Conservation (phyloP, 2,797 vertebrate species). For the Gymnothorax javanicus region DNA sequence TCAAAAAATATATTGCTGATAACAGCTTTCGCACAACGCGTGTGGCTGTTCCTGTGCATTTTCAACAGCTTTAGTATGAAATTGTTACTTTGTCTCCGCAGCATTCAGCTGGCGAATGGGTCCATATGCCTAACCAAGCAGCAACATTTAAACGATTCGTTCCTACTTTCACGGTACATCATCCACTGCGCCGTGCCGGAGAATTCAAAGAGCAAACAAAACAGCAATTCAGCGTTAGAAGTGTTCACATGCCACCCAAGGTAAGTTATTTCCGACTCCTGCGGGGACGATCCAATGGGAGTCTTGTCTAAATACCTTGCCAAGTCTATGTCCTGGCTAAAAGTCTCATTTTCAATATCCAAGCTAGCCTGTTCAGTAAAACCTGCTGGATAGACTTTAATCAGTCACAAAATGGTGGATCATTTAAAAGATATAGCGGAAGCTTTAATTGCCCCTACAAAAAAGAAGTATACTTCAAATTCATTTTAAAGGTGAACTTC, state of each 20-base stretch:
- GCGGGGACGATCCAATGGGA: constrained; percentile 3
- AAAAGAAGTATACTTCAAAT: not conserved
- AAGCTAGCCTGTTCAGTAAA: not conserved
- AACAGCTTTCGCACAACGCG: constrained; percentile 53
- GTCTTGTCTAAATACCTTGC: not conserved
- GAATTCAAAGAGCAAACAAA: constrained; percentile 71
- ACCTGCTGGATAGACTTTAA: not conserved
- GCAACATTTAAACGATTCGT: constrained; percentile 73
- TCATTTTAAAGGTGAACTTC: not conserved
- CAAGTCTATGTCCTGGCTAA: not conserved
- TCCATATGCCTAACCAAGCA: constrained; percentile 67
- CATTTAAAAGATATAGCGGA: not conserved
- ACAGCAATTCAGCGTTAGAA: constrained; percentile 68
- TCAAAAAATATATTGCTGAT: not conserved
- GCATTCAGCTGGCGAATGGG: constrained; percentile 54
- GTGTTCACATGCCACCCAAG: constrained; percentile 60
- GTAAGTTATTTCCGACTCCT: constrained; percentile 53
- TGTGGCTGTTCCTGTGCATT: constrained; percentile 59
- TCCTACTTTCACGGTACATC: constrained; percentile 79
- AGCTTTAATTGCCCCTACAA: not conserved
- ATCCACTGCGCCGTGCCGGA: constrained; percentile 63
- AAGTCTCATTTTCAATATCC: not conserved
- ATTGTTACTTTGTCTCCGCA: constrained; percentile 78
- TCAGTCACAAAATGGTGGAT: not conserved
- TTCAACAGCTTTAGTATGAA: constrained; percentile 76